Base-by-base conservation (phyloP, 2,797 vertebrate species). In the Crocidura indochinensis region DNA sequence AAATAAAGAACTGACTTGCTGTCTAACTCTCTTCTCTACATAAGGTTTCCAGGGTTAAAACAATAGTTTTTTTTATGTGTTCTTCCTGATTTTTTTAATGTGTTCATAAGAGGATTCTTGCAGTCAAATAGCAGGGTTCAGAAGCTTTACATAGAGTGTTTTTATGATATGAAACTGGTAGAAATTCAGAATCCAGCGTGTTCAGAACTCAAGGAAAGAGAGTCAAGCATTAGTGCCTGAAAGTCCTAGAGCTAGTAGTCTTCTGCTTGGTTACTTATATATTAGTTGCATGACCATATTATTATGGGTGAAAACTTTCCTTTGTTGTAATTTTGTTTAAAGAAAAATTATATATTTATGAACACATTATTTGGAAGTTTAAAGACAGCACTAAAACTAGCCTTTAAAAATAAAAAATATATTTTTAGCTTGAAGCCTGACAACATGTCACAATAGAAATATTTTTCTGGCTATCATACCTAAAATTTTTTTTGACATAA, bases 371-470 rank as follows among this genome's bases (percentile, higher is more conserved):
- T 90, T 88, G 67, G 84, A 90, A 86, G 86, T 71, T 79, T 84
- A 85, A 90, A 93, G 76, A 71, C 31, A 72, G 24, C 44, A 85
- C 46, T 86, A 78, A 93, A 92, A 72, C 68, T 62, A 51, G 6
- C 92, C 27, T 20, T 51, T 83, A 60, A 95, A 94, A 88, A 65
- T 81, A 91, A 94, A 92, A 78, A 29, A 72, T 27, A 3, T 79
- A 73, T 87, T 96, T 89, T 74, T 82, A 77, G 69, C 74, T 90
- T 89, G 38, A 83, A 76, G n/a, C 91, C 84, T 79, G 69, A 93
- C 22, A 38, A 31, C 2, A 0, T 83, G 10, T 49, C 51, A 73
- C 14, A 24, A 20, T 71, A 56, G 80, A 94, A 83, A 17, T 69
- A 15, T 6, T n/a, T 68, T 93, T 74, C 76, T 83, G 64, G 27